These are phyloP conservation scores for Hyles euphorbiae DNA, from an alignment of 1,140 invertebrate genomes.

Conservation along the genomic window DNA sequence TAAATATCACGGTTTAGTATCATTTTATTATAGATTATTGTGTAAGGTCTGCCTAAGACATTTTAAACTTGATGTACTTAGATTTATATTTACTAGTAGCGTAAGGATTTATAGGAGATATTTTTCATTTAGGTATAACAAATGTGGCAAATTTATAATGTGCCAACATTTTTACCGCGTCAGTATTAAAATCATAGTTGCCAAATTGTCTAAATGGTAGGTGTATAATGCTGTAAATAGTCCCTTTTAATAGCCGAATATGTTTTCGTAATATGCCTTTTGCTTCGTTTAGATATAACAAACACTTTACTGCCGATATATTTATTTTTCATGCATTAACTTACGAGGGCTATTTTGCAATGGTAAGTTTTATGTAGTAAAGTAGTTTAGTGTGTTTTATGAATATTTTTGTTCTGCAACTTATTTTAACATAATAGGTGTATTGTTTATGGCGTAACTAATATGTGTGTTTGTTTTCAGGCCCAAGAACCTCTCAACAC, in stretches of 20 bases:
- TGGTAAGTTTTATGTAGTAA: slow-evolving; percentile 53
- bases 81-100: slow-evolving; percentile 52
- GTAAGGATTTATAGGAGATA: slow-evolving; percentile 65
- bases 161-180: slow-evolving; percentile 76
- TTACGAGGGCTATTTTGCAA: slow-evolving; percentile 63
- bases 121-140: slow-evolving; percentile 60
- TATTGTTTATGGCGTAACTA: slow-evolving; percentile 5
- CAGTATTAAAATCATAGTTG: slow-evolving; percentile 74
- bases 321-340: slow-evolving; percentile 74
- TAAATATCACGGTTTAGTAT: slow-evolving; percentile 55
- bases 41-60: slow-evolving; percentile 64
- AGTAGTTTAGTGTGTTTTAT: too few relatives aligned
- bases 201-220: slow-evolving; percentile 61
- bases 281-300: slow-evolving; percentile 36
- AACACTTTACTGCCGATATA: slow-evolving; percentile 55
- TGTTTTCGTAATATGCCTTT: slow-evolving; percentile 39
- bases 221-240: slow-evolving; percentile 63
- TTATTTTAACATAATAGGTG: too few relatives aligned
- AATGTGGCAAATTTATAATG: slow-evolving; percentile 50
- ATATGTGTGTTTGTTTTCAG: slow-evolving; percentile 72
- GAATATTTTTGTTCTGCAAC: too few relatives aligned
- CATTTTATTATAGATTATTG: slow-evolving; percentile 38
- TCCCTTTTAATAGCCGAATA: slow-evolving; percentile 35
- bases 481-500: slow-evolving; percentile 84
- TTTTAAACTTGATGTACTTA: slow-evolving; percentile 73